Evolutionary conservation across 2,888 invertebrate species (phyloP).

Genomic region (Resseliella maxima): DNA sequence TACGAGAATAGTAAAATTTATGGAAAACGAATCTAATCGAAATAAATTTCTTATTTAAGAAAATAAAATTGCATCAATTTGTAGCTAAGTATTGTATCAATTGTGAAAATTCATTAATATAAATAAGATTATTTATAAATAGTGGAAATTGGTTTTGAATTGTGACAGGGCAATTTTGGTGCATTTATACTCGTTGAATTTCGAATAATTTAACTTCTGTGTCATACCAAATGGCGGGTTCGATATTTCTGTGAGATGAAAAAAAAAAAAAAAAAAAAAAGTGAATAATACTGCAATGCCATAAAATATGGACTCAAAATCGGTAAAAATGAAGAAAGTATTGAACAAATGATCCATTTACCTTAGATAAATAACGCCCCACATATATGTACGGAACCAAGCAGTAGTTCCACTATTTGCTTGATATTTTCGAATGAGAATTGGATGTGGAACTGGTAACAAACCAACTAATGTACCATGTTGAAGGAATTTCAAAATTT

Average conservation of each 20-base stretch:
- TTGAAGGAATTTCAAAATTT: constrained; percentile 98
- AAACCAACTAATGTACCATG: constrained; percentile 98
- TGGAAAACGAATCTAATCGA: too few species aligned
- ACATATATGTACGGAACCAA: constrained; percentile 99
- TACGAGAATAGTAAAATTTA: too few species aligned
- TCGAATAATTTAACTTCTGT: constrained; percentile 99
- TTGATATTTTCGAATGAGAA: constrained; percentile 98
- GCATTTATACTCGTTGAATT: constrained; percentile 89
- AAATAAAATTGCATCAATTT: too few species aligned
- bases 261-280: constrained; percentile 60
- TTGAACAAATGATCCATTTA: constrained; percentile 63
- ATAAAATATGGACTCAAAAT: too few species aligned
- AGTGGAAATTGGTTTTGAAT: background rate
- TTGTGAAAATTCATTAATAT: background rate
- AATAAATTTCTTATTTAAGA: too few species aligned
- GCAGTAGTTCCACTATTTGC: constrained; percentile 98
- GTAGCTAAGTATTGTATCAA: too few species aligned
- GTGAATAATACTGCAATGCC: too few species aligned
- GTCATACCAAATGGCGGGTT: constrained; percentile 99
- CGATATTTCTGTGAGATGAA: constrained; percentile 93
- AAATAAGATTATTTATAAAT: background rate
- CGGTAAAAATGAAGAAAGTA: background rate
- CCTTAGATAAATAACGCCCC: constrained; percentile 99
- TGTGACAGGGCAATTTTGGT: too few species aligned
- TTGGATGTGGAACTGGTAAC: constrained; percentile 98